Percentiles rank a stretch among this genome's conserved stretches.
Evolutionary conservation across 2,888 invertebrate species (phyloP).

Genomic region (Brachyopa scutellaris): DNA sequence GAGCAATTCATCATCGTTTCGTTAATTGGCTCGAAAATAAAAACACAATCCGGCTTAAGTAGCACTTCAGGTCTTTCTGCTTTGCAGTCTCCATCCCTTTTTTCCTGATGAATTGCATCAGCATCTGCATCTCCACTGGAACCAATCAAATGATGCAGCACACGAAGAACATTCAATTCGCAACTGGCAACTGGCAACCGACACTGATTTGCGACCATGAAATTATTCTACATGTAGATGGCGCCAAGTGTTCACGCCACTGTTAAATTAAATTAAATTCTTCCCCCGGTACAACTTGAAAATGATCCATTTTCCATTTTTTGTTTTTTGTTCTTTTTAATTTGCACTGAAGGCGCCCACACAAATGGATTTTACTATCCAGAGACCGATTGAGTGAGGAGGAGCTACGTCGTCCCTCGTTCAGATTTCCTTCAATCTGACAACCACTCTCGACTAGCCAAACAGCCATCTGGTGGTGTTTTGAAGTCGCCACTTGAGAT

Average conservation of each 20-base stretch:
- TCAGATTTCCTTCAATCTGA: constrained; percentile 49
- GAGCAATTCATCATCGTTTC: constrained; percentile 65
- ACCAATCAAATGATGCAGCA: constrained; percentile 32
- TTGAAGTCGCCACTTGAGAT: constrained; percentile 58
- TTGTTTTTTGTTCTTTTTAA: neutral
- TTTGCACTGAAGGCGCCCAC: neutral
- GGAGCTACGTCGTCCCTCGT: neutral
- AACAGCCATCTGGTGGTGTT: constrained; percentile 46
- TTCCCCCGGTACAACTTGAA: constrained; percentile 13
- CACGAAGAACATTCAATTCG: neutral
- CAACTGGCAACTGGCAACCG: neutral
- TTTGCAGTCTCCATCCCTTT: neutral
- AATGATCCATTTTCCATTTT: constrained; percentile 21
- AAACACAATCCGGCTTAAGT: constrained; percentile 27
- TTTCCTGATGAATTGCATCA: neutral
- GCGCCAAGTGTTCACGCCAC: constrained; percentile 47
- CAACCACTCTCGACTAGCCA: constrained; percentile 15
- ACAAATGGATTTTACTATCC: constrained; percentile 20
- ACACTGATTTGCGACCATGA: constrained; percentile 40
- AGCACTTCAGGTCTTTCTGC: constrained; percentile 27
- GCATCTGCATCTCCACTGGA: no score
- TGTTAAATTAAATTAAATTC: constrained; percentile 60
- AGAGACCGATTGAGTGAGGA: constrained; percentile 10
- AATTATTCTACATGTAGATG: constrained; percentile 43
- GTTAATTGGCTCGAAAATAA: constrained; percentile 64